Percentiles rank a stretch among this genome's conserved stretches.
phyloP scores from a whole-genome alignment of 2,113 vertebrate genomes.

The Columba livia region DNA sequence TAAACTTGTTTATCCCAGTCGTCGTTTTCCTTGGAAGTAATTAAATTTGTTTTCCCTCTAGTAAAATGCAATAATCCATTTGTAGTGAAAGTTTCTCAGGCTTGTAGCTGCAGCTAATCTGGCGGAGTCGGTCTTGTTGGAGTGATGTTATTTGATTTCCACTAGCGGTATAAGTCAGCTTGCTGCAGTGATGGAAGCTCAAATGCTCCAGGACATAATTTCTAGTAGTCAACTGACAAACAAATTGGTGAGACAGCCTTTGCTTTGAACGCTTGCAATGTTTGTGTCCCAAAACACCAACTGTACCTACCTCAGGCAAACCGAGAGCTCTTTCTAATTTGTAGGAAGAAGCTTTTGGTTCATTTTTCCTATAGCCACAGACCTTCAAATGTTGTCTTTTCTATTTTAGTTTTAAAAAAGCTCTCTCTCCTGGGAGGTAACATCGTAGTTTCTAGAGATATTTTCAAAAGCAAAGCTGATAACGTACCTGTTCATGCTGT shows the following conservation, averaged over 20 bases:
- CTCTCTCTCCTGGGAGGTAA: not conserved
- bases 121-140: not conserved
- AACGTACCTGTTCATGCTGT: rapidly evolving
- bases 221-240: not conserved
- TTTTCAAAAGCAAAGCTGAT: not conserved
- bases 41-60: not conserved
- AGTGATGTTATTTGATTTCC: not conserved
- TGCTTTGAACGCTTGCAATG: not conserved
- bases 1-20: rapidly evolving
- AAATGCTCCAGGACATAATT: not conserved
- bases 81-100: not conserved
- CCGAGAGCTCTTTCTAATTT: not conserved
- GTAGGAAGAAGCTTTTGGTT: not conserved
- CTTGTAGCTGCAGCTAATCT: not conserved
- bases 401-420: not conserved
- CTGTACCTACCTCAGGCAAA: not conserved
- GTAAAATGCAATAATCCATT: not conserved
- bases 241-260: not conserved
- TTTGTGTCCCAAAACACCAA: not conserved
- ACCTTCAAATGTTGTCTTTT: not conserved
- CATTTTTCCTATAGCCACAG: not conserved
- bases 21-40: rapidly evolving
- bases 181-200: not conserved
- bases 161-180: not conserved
- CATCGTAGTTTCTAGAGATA: not conserved